Percentiles rank a stretch among this genome's conserved stretches.
phyloP scores from a whole-genome alignment of 2,888 invertebrate species.

The Agrochola circellaris region DNA sequence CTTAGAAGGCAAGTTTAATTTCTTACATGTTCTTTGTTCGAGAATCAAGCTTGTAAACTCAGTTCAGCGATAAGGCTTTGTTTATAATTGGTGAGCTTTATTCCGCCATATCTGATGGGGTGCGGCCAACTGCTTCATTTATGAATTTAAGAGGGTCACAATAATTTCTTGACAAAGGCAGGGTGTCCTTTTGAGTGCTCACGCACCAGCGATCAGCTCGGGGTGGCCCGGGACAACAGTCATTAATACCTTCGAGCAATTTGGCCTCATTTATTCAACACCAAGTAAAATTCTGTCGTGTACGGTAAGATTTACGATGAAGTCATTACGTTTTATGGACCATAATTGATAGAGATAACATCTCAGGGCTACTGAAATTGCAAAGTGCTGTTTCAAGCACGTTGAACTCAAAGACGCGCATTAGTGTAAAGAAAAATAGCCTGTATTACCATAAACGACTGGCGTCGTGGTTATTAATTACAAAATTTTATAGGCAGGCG shows the following conservation, averaged over 20 bases:
- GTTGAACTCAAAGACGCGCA: constrained; percentile 85
- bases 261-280: constrained; percentile 88
- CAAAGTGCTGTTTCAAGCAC: constrained; percentile 86
- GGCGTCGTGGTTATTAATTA: constrained; percentile 87
- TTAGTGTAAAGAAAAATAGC: constrained; percentile 87
- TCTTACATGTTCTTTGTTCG: constrained; percentile 60
- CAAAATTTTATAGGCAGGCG: constrained; percentile 81
- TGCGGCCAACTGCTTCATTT: constrained; percentile 61
- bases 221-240: constrained; percentile 73
- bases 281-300: constrained; percentile 88
- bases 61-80: constrained; percentile 63
- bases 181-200: constrained; percentile 52
- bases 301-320: constrained; percentile 89
- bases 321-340: constrained; percentile 90
- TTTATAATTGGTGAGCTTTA: constrained; percentile 67
- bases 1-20: constrained; percentile 56
- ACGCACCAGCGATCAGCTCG: constrained; percentile 60
- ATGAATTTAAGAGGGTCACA: constrained; percentile 65
- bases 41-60: constrained; percentile 60
- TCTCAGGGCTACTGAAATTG: constrained; percentile 87
- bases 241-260: constrained; percentile 83
- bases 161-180: constrained; percentile 63
- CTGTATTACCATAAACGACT: constrained; percentile 85
- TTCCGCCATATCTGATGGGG: constrained; percentile 64
- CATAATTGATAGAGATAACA: constrained; percentile 90